Evolutionary conservation across 2,797 vertebrate genomes (phyloP), one percentile per base, ranked within the genome.

Genomic region (Sparus aurata): DNA sequence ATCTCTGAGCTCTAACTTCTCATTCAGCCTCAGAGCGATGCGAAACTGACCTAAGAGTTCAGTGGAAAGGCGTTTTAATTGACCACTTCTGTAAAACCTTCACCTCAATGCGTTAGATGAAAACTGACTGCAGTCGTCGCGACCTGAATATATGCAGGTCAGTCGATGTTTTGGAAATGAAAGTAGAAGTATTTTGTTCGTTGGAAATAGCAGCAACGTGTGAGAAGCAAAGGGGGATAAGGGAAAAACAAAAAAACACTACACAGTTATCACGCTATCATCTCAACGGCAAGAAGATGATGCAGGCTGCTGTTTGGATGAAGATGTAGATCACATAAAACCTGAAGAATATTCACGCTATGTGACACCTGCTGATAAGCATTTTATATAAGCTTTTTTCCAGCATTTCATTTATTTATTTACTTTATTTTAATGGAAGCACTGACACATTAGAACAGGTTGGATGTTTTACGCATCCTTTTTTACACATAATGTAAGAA

Each of bases 81-180:
- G 25, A 10, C 10, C 4, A 49, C 17, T 68, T 63, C 43, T 60
- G 11, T 11, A 11, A 59, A 53, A 16, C 3, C 1, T 8, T 22
- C 2, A 47, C 2, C 4, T 34, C 7, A 25, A 27, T 5, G 1
- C 53, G 17, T 23, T 50, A 23, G 17, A 22, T 2, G 16, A 38
- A 67, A 45, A 68, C 54, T 10, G 23, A 25, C 20, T 17, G 27
- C 0, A n/a, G 20, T 8, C 17, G 1, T 27, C 49, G 9, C 57
- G 38, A 73, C 46, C n/a, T 49, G 4, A 61, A 18, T 6, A 20
- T 5, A n/a, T 6, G 13, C 1, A 1, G n/a, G 11, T 10, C 5
- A 20, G 9, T 1, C 38, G 25, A 50, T 47, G 41, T 65, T 73
- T 55, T 12, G 20, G 54, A 79, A 70, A 27, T 64, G 64, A 69